phyloP scores from a whole-genome alignment of 2,113 vertebrate species.

The Montifringilla adamsi region DNA sequence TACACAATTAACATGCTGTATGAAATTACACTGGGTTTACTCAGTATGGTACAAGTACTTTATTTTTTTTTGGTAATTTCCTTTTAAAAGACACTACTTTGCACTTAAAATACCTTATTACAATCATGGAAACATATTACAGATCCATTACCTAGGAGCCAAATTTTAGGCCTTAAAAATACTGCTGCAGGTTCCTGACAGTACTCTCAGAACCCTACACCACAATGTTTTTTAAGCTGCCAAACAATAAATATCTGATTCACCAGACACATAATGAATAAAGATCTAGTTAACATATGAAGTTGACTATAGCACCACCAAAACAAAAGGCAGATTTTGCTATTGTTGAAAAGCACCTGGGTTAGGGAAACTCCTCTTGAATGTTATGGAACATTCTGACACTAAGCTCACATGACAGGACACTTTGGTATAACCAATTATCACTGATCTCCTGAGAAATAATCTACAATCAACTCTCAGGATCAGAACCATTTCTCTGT shows the following conservation, averaged over 20 bases:
- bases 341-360: background rate
- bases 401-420: background rate
- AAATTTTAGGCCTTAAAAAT: background rate
- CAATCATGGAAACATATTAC: background rate
- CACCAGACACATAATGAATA: background rate
- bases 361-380: background rate
- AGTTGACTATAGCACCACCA: background rate
- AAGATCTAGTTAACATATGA: background rate
- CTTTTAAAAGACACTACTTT: background rate
- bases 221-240: background rate
- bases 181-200: background rate
- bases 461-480: background rate
- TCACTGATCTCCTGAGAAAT: background rate
- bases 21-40: background rate
- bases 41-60: fast-evolving
- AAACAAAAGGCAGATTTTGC: background rate
- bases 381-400: background rate
- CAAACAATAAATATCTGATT: background rate
- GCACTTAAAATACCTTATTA: background rate
- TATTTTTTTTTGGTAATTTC: background rate
- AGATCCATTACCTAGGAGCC: background rate
- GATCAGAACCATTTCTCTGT: background rate
- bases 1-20: background rate
- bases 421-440: background rate
- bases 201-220: background rate